phyloP scores from a whole-genome alignment of 2,888 invertebrate species.

The Drosophila lacicola region DNA sequence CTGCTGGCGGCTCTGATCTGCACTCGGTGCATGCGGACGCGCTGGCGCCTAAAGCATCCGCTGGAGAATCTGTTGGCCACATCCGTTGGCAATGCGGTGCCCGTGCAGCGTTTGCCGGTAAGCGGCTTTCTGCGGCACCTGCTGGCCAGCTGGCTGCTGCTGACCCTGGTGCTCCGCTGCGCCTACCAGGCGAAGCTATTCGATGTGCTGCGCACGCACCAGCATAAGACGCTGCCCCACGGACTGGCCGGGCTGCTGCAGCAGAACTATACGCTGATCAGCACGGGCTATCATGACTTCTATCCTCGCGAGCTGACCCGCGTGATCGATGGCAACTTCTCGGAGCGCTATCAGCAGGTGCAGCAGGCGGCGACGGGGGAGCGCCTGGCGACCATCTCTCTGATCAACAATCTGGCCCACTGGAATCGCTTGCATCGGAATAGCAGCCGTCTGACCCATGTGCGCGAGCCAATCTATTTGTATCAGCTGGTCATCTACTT shows the following conservation, averaged over 20 bases:
- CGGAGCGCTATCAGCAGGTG: constrained; percentile 30
- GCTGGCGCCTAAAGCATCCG: constrained; percentile 40
- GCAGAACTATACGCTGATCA: constrained; percentile 61
- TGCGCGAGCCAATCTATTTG: constrained; percentile 64
- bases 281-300: constrained; percentile 46
- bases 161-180: constrained; percentile 75
- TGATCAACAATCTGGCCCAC: constrained; percentile 62
- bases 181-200: constrained; percentile 83
- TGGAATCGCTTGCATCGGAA: constrained; percentile 57
- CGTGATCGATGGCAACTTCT: constrained; percentile 23
- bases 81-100: constrained; percentile 71
- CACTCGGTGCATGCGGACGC: constrained; percentile 26
- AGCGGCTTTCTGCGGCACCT: constrained; percentile 70
- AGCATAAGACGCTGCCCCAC: constrained; percentile 55
- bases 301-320: constrained; percentile 67
- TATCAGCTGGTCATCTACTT: constrained; percentile 70
- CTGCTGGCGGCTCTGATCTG: constrained; percentile 31
- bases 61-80: constrained; percentile 60
- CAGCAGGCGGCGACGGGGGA: constrained; percentile 21
- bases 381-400: constrained; percentile 50
- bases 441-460: constrained; percentile 50
- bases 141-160: constrained; percentile 72
- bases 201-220: constrained; percentile 69
- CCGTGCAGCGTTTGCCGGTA: constrained; percentile 43
- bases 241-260: constrained; percentile 52